Percentiles rank a stretch among this genome's conserved stretches.
These are phyloP conservation scores for Galerucella calmariensis DNA, from an alignment of 2,888 invertebrate genomes.

Conservation along the genomic window DNA sequence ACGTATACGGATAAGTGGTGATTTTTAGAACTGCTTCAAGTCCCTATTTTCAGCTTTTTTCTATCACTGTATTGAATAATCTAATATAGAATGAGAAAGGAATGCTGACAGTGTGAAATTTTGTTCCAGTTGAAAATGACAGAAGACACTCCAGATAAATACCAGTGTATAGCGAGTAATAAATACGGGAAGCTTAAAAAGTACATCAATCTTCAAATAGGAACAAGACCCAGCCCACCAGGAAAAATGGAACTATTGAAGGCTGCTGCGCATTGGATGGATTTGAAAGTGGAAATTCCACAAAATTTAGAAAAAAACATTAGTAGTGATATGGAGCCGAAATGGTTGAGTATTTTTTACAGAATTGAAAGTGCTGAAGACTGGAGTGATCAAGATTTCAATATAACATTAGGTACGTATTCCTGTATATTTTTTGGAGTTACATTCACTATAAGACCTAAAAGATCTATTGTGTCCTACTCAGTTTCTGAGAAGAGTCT, in stretches of 20 bases:
- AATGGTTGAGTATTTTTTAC: constrained; percentile 56
- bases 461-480: too few species aligned
- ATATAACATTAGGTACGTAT: constrained; percentile 27
- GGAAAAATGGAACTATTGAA: constrained; percentile 52
- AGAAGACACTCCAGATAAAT: constrained; percentile 65
- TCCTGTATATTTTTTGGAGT: not conserved
- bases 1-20: too few species aligned
- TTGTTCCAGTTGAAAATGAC: constrained; percentile 58
- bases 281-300: constrained; percentile 56
- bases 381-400: constrained; percentile 36
- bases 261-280: constrained; percentile 53
- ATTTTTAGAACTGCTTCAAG: too few species aligned
- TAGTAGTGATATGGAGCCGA: constrained; percentile 54
- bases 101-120: not conserved
- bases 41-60: too few species aligned
- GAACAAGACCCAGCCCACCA: constrained; percentile 68
- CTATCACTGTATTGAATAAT: too few species aligned
- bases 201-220: constrained; percentile 66
- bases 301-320: constrained; percentile 48
- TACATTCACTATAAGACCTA: too few species aligned
- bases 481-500: too few species aligned
- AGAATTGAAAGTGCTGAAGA: constrained; percentile 47
- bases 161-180: constrained; percentile 69
- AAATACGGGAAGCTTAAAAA: constrained; percentile 67
- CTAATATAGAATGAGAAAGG: too few species aligned